Base-by-base conservation (phyloP, 2,113 vertebrate genomes). In the Brachypteracias leptosomus region DNA sequence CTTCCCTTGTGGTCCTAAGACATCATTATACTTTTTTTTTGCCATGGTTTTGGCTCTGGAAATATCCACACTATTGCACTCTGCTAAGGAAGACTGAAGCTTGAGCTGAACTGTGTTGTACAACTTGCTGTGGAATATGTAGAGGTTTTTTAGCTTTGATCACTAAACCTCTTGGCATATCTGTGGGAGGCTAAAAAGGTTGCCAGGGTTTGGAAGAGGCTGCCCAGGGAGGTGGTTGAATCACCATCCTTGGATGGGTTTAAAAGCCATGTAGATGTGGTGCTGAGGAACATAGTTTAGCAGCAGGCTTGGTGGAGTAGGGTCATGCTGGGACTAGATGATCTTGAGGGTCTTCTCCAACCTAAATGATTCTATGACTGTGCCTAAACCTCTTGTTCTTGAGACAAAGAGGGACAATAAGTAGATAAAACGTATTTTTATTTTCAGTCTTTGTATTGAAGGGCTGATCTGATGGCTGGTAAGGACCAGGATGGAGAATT, bases 61-160 rank as follows among this genome's bases (percentile, higher is more conserved):
- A 58, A 1, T 58, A 29, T 15, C 26, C 17, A 66, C 3, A 6
- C 1, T 51, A 0, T 52, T 44, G 29, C 15, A 57, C 3, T 52
- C 7, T 38, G 4, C 49, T 42, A 3, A 73, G 18, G 21, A 80
- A 55, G 22, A 15, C 5, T 21, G 51, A 7, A 15, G 6, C 29
- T 36, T 40, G 25, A 66, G 51, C 7, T 26, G 29, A 71, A 36
- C 19, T 5, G 6, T 57, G 11, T 24, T 47, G 40, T 24, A 83
- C 31, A 75, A 59, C 22, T 68, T 55, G 7, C 35, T 49, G 24
- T 3, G 63, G n/a, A 22, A 55, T 9, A 1, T 19, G 12, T 4
- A 25, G 38, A 72, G 31, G 3, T 28, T 7, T 82, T 66, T 75
- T 25, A 35, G 10, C 31, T 85, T 57, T 20, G 7, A 6, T 15